Percentiles rank a stretch among this genome's conserved stretches.
Conservation (phyloP, 2,797 vertebrate genomes). For the Tokudaia muenninki region DNA sequence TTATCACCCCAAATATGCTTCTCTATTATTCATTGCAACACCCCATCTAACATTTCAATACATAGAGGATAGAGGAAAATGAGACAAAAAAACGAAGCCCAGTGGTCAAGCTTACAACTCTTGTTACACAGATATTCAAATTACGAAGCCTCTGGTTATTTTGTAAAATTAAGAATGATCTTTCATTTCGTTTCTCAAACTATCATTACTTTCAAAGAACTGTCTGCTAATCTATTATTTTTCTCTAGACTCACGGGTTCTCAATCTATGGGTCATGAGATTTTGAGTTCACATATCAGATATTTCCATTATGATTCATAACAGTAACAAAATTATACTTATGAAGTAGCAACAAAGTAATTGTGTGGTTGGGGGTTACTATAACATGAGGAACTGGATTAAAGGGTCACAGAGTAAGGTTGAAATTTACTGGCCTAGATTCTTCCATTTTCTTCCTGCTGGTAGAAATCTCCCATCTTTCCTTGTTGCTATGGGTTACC, state of each 20-base stretch:
- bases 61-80: not conserved
- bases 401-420: not conserved
- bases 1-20: slow-evolving; percentile 40
- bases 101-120: not conserved
- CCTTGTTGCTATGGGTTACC: no score
- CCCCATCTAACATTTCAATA: not conserved
- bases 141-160: not conserved
- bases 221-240: not conserved
- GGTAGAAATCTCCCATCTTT: not conserved
- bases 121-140: slow-evolving; percentile 38
- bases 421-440: not conserved
- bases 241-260: not conserved
- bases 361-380: not conserved
- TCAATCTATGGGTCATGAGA: not conserved
- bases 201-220: not conserved
- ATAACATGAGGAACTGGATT: not conserved
- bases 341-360: not conserved
- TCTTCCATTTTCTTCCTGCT: not conserved
- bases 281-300: not conserved
- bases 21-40: not conserved
- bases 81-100: not conserved
- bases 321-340: not conserved
- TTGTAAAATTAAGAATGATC: not conserved
- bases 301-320: no score
- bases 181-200: slow-evolving; percentile 11